phyloP scores from a whole-genome alignment of 1,140 invertebrate genomes.

The Anagrus nilaparvatae region DNA sequence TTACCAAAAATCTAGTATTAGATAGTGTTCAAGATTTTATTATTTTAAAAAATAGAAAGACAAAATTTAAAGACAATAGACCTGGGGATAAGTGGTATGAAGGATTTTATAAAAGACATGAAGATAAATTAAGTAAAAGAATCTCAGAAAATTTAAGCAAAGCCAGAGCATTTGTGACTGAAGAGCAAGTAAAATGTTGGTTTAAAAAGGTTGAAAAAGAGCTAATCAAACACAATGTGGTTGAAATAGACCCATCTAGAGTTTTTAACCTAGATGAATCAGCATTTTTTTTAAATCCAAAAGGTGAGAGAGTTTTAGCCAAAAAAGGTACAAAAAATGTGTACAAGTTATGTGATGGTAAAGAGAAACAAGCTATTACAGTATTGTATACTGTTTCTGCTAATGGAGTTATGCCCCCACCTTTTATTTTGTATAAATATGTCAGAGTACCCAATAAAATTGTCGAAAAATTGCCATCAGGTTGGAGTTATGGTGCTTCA shows the following conservation, averaged over 20 bases:
- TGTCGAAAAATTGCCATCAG: conserved; percentile 19
- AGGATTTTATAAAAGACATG: conserved; percentile 24
- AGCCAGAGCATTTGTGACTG: conserved; percentile 18
- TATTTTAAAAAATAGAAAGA: conserved; percentile 19
- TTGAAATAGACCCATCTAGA: conserved; percentile 22
- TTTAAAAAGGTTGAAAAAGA: conserved; percentile 17
- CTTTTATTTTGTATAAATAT: conserved; percentile 28
- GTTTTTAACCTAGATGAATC: conserved; percentile 31
- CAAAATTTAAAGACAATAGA: conserved; percentile 20
- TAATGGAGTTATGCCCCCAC: conserved; percentile 22
- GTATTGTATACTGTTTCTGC: conserved; percentile 24
- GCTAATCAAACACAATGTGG: conserved; percentile 14
- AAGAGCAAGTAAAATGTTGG: conserved; percentile 20
- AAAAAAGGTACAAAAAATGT: conserved; percentile 10
- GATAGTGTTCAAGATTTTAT: conserved; percentile 30
- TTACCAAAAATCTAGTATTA: conserved; percentile 25
- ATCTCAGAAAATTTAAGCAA: conserved; percentile 20
- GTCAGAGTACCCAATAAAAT: conserved; percentile 25
- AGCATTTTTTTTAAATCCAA: conserved; percentile 26
- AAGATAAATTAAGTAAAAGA: conserved; percentile 15
- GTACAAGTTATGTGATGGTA: conserved; percentile 10
- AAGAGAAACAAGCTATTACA: conserved; percentile 22
- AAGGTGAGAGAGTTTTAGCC: conserved; percentile 14
- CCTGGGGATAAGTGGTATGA: conserved; percentile 20
- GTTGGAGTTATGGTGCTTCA: conserved; percentile 28